A percentile compares a stretch with the other conserved stretches of the same genome.
Conservation (phyloP, 2,113 vertebrate genomes). For the Plecotus auritus region DNA sequence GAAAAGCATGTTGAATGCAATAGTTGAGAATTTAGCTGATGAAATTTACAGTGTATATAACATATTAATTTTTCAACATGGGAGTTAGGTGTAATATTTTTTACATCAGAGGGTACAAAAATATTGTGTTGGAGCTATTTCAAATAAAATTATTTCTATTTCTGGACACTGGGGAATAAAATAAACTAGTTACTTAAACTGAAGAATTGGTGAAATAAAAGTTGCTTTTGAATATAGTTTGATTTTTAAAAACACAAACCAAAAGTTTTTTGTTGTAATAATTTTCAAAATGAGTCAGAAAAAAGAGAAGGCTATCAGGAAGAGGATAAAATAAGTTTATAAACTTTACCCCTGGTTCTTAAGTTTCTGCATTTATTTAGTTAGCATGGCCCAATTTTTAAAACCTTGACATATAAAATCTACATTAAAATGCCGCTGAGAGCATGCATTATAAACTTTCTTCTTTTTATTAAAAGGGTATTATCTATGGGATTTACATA, state of each 20-base stretch:
- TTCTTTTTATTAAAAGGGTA: not conserved
- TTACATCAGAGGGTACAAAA: not conserved
- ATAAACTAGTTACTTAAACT: not conserved
- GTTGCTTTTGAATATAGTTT: not conserved
- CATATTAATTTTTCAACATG: not conserved
- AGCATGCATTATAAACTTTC: not conserved
- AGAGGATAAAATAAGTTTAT: not conserved
- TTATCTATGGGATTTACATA: not conserved
- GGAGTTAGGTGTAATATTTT: not conserved
- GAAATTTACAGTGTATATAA: not conserved
- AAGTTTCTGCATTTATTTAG: not conserved
- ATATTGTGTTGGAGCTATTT: not conserved
- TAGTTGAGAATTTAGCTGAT: not conserved
- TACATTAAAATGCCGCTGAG: not conserved
- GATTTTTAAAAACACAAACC: not conserved
- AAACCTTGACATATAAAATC: not conserved
- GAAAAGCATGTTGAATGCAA: not conserved
- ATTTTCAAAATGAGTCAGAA: not conserved
- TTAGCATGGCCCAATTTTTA: not conserved
- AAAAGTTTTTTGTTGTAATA: not conserved
- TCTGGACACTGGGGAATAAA: not conserved
- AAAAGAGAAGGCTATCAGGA: not conserved
- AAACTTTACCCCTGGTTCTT: not conserved
- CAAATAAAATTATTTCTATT: not conserved
- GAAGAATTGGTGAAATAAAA: not conserved